A percentile compares a stretch with the other conserved stretches of the same genome.
phyloP scores from a whole-genome alignment of 2,797 vertebrate genomes.

The Sebastes oblongus region DNA sequence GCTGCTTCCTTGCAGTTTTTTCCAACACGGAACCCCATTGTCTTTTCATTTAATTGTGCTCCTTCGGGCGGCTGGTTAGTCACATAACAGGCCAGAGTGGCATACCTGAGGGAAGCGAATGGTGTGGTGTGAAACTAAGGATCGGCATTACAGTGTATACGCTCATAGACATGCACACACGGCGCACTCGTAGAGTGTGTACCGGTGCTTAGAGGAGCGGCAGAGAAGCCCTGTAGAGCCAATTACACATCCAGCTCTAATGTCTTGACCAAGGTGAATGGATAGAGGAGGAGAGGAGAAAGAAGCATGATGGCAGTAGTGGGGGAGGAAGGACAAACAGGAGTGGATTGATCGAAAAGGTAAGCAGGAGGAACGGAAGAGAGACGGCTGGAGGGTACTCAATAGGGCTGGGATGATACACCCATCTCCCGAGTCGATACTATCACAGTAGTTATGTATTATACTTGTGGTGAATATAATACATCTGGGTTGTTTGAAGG shows the following conservation, averaged over 20 bases:
- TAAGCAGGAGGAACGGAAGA: not conserved
- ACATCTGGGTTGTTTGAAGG: rapidly evolving
- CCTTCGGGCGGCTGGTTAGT: slow-evolving; percentile 52
- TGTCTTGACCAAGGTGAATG: slow-evolving; percentile 49
- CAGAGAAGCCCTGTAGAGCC: slow-evolving; percentile 64
- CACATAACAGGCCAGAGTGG: slow-evolving; percentile 27
- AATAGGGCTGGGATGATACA: not conserved
- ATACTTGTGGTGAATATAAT: too few species aligned
- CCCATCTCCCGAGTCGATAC: too few species aligned
- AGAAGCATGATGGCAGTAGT: not conserved
- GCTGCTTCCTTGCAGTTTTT: slow-evolving; percentile 42
- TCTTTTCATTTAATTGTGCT: slow-evolving; percentile 66
- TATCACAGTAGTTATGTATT: too few species aligned
- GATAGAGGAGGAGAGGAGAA: slow-evolving; percentile 9
- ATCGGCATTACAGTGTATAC: slow-evolving; percentile 18
- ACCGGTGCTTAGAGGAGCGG: slow-evolving; percentile 31
- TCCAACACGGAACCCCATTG: slow-evolving; percentile 56
- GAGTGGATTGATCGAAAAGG: not conserved
- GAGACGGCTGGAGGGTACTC: not conserved
- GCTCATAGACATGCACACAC: not conserved
- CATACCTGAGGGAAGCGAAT: slow-evolving; percentile 61
- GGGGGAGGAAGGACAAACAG: not conserved
- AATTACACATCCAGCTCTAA: slow-evolving; percentile 69
- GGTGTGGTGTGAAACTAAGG: slow-evolving; percentile 7
- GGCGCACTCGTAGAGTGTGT: slow-evolving; percentile 8